These are phyloP conservation scores for Phodopus roborovskii DNA, from an alignment of 2,113 vertebrate genomes.

Conservation along the genomic window DNA sequence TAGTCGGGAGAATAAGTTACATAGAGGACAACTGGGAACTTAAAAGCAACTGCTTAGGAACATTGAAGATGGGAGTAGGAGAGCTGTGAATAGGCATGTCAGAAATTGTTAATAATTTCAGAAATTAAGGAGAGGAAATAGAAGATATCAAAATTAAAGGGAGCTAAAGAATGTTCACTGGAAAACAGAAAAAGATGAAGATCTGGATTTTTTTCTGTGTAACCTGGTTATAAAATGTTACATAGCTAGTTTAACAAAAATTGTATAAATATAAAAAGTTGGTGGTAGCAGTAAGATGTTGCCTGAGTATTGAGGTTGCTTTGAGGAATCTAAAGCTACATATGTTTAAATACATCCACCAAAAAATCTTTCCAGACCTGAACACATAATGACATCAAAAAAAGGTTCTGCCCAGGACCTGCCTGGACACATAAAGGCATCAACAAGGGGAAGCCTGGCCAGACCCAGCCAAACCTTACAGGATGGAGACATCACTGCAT, in stretches of 20 bases:
- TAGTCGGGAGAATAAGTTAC: conserved; percentile 16
- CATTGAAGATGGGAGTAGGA: background rate
- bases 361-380: background rate
- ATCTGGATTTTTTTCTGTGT: background rate
- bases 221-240: background rate
- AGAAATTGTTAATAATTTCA: conserved; percentile 10
- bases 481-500: background rate
- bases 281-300: background rate
- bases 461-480: background rate
- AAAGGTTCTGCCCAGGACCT: background rate
- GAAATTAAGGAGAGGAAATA: background rate
- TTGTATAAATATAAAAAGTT: background rate
- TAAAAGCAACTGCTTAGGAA: background rate
- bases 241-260: background rate
- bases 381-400: background rate
- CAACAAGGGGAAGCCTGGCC: background rate
- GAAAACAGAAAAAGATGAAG: background rate
- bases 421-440: background rate
- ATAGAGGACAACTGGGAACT: conserved; percentile 11
- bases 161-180: background rate
- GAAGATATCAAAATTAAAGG: conserved; percentile 11
- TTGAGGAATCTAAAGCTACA: background rate
- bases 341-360: background rate
- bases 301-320: background rate
- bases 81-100: background rate